Conservation (phyloP, 2,797 vertebrate genomes). For the Sebastes wilsoni region DNA sequence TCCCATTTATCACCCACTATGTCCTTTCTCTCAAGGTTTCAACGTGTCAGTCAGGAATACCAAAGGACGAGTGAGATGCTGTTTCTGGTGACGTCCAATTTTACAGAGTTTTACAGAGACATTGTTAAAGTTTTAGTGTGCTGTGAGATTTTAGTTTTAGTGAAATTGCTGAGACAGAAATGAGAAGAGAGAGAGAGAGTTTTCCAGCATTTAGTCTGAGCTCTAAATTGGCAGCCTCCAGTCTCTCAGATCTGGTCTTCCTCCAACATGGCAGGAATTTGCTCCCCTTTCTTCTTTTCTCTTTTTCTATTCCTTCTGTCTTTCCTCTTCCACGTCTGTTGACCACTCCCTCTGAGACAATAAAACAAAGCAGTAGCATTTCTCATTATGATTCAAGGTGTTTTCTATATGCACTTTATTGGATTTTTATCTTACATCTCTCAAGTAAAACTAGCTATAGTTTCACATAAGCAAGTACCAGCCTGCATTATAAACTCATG, state of each 20-base stretch:
- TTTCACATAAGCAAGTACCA: not conserved
- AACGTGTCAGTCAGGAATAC: not conserved
- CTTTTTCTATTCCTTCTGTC: slow-evolving; percentile 1
- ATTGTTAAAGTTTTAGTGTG: not conserved
- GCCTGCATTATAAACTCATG: not conserved
- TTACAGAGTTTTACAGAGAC: not conserved
- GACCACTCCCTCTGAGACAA: slow-evolving; percentile 32
- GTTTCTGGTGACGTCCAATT: not conserved
- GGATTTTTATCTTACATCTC: not conserved
- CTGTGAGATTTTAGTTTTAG: not conserved
- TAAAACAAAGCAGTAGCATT: not conserved
- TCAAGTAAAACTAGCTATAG: not conserved
- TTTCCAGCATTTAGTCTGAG: slow-evolving; percentile 33
- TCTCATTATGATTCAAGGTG: not conserved
- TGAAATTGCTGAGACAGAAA: not conserved
- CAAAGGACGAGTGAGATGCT: not conserved
- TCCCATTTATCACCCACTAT: not conserved
- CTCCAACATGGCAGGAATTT: slow-evolving; percentile 72
- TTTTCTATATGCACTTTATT: not conserved
- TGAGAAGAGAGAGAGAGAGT: not conserved
- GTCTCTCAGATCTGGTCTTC: slow-evolving; percentile 49
- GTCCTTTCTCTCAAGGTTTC: not conserved
- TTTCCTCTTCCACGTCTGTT: slow-evolving; percentile 46
- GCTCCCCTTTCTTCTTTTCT: slow-evolving; percentile 19
- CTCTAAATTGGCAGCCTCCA: slow-evolving; percentile 47